Base-by-base conservation (phyloP, 2,888 invertebrate species). In the Ectobius pallidus region DNA sequence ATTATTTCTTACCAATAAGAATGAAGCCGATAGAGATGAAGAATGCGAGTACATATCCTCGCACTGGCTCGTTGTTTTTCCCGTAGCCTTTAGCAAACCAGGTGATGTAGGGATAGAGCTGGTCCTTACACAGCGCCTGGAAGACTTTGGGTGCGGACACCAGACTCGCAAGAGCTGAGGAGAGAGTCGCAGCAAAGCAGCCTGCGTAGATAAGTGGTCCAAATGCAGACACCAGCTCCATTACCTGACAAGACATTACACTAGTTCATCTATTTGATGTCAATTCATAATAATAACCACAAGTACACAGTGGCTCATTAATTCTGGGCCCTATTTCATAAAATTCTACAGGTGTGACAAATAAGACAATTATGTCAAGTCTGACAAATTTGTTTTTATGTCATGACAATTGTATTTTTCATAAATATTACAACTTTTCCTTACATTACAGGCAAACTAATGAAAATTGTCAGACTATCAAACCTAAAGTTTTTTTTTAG, bases 141-240 rank as follows among this genome's bases (percentile, higher is more conserved):
- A 95, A 94, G 0, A 94, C 93, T 87, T 95, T 95, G 0, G 99
- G 99, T 0, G 98, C 99, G 0, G 97, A 96, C 0, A 99, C 97
- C 68, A 99, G 87, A 76, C 96, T 96, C 0, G 98, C 98, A 69
- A 99, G 86, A 0, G 99, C 99, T 0, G 98, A 98, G 0, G 97
- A 97, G 18, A 99, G 84, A 0, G 99, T 97, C 0, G 99, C 98
- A 0, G 98, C 97, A 84, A 98, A 97, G 80, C 98, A 97, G 0
- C 98, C 98, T 32, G 96, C 97, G 82, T 96, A 95, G 78, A 99
- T 97, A 68, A 99, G 85, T 0, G 97, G 97, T 0, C 97, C 96
- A 80, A 94, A 94, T 7, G 87, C 91, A 0, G 94, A 92, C 16
- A 94, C 92, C 73, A 95, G 81, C 74, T 94, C 92, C 78, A 95